Base-by-base conservation (phyloP, 2,888 invertebrate genomes). In the Chrysotoxum bicinctum region DNA sequence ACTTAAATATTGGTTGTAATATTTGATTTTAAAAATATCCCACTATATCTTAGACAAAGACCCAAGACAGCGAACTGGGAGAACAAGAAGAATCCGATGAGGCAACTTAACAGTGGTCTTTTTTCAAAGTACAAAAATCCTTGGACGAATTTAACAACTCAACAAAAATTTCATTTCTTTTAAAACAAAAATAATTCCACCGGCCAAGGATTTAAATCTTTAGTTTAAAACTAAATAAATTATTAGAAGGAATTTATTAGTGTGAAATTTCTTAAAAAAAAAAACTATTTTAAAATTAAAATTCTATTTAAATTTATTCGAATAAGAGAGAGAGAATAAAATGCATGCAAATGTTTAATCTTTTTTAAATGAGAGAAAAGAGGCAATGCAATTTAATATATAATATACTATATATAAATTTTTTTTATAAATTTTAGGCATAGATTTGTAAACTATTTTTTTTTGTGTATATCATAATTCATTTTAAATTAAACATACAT, bases 161-260 rank as follows among this genome's bases (percentile, higher is more conserved):
- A 21, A 40, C 43, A 50, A 23, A 48, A 9, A 45, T 43, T 62
- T 62, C 3, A 10, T 14, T 21, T 37, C 21, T 45, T 62, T 60
- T 12, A 19, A 30, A 12, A 30, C 8, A 26, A 40, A 43, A 40
- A 60, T 16, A 30, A 19, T 16, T 45, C 32, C 45, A 62, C 26
- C 35, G 23, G 21, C 73, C 69, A 72, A 84, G 80, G 75, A 75
- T 84, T 72, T 45, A 30, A 72, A 35, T 35, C 48, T 75, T 79
- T 79, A 84, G 84, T 84, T 84, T n/a, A 60, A 84, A 84, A 84
- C 84, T 84, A 80, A 84, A 75, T 60, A 50, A 83, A 83, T 83
- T 74, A 68, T 58, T 77, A 68, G 68, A 66, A 75, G 64, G 45
- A 74, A 70, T 75, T 75, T 73, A 69, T 69, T 76, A 76, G 70